A percentile compares a stretch with the other conserved stretches of the same genome.
Conservation (phyloP, 2,113 vertebrate genomes). For the Coryphaenoides rupestris region DNA sequence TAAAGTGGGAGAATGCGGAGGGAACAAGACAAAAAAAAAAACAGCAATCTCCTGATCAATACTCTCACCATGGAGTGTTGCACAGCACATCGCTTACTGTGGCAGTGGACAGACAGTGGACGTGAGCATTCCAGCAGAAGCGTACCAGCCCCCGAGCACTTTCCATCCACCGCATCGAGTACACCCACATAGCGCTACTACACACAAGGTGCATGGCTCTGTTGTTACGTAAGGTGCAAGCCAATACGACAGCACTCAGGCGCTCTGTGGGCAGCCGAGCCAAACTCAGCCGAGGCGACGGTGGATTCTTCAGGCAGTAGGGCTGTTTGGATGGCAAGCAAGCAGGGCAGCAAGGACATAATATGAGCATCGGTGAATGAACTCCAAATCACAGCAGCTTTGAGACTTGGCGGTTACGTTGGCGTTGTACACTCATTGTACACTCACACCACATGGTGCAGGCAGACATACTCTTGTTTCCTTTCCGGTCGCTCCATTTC, state of each 20-base stretch:
- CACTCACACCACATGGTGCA: no score
- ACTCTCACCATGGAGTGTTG: not conserved
- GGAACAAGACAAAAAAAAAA: not conserved
- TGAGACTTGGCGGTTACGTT: no score
- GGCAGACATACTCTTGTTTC: no score
- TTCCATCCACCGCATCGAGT: conserved; percentile 37
- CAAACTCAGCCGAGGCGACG: no score
- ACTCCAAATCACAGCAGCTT: no score
- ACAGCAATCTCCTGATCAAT: conserved; percentile 20
- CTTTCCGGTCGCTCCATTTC: no score
- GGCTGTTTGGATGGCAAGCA: no score
- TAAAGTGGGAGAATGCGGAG: not conserved
- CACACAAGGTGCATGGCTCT: not conserved
- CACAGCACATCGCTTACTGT: not conserved
- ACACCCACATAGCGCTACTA: not conserved
- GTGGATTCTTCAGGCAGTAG: no score
- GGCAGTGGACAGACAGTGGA: not conserved
- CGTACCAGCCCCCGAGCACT: conserved; percentile 38
- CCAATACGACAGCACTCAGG: not conserved
- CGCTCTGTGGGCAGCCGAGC: not conserved
- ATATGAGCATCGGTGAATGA: no score
- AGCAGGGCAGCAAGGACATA: no score
- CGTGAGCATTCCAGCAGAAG: not conserved
- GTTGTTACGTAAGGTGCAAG: conserved; percentile 28
- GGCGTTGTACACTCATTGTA: no score